Base-by-base conservation (phyloP, 2,797 vertebrate genomes). In the Trematomus bernacchii region DNA sequence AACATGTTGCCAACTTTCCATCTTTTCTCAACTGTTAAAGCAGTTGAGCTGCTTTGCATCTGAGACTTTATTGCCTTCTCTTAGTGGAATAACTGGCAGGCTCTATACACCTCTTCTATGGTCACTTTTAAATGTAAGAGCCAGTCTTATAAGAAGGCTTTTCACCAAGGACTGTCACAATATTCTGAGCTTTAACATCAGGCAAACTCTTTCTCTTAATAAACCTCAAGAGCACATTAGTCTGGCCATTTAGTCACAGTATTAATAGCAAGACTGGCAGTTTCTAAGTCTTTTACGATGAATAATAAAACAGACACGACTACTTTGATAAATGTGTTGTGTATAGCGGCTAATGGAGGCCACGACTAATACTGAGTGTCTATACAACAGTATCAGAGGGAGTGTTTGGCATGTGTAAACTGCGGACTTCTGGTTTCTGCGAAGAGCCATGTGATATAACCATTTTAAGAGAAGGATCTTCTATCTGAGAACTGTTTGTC, bases 301-400 rank as follows among this genome's bases (percentile, higher is more conserved):
- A 53, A 66, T 27, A 8, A 21, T 48, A 21, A 33, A 19, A 73
- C 3, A 50, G 19, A 51, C 4, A 62, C 8, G 1, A 71, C 52
- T 48, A 33, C 6, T 55, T 30, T 4, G 6, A 47, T 57, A 40
- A 60, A 10, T 27, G 3, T 65, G 12, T 54, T 67, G 15, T 68
- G 51, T 23, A 60, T 3, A 46, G 37, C 37, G 30, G 27, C 48
- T 33, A 46, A 19, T 3, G 4, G 52, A 14, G 14, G 42, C 27
- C 10, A 43, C 27, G 23, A 77, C 18, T 48, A 83, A 76, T 42
- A 73, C 57, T 14, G 48, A 54, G 13, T 47, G 11, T 46, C 77
- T 76, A 82, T 5, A 48, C 53, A 12, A 73, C 11, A 71, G 77
- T 66, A 71, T 79, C 77, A 72, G 50, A 55, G 9, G 64, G 8